These are phyloP conservation scores for Tolypeutes matacus DNA, from an alignment of 2,797 vertebrate genomes.

Conservation along the genomic window DNA sequence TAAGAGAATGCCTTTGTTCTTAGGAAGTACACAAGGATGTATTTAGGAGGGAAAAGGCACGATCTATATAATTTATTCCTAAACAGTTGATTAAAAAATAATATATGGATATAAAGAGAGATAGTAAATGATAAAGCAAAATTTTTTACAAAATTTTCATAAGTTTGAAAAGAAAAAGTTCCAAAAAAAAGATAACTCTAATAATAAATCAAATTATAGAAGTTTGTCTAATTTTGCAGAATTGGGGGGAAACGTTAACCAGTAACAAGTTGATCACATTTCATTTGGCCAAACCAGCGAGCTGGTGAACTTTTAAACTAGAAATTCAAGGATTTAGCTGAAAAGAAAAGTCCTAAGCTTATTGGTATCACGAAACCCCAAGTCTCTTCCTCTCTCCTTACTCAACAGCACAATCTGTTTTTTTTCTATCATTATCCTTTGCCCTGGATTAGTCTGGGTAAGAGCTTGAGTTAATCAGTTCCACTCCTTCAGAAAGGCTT, in stretches of 20 bases:
- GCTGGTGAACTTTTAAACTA: constrained; percentile 59
- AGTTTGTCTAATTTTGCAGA: background rate
- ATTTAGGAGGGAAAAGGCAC: background rate
- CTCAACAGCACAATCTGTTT: constrained; percentile 16
- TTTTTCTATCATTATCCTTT: constrained; percentile 65
- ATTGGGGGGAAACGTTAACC: background rate
- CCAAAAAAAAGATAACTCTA: background rate
- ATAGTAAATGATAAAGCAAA: background rate
- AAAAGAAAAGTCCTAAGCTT: constrained; percentile 64
- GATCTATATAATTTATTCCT: background rate
- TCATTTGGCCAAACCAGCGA: background rate
- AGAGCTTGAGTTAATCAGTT: constrained; percentile 75
- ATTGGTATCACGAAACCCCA: constrained; percentile 52
- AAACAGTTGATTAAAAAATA: background rate
- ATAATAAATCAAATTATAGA: background rate
- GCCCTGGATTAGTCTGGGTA: constrained; percentile 66
- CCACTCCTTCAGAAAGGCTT: constrained; percentile 69
- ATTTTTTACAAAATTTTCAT: background rate
- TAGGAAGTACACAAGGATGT: background rate
- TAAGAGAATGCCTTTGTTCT: too few species aligned
- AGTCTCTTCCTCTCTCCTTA: background rate
- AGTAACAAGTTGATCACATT: background rate
- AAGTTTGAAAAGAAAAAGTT: constrained; percentile 35
- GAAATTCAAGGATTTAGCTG: constrained; percentile 65
- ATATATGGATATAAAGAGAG: background rate